Conservation (phyloP, 2,113 vertebrate species). For the Donacobius atricapilla region DNA sequence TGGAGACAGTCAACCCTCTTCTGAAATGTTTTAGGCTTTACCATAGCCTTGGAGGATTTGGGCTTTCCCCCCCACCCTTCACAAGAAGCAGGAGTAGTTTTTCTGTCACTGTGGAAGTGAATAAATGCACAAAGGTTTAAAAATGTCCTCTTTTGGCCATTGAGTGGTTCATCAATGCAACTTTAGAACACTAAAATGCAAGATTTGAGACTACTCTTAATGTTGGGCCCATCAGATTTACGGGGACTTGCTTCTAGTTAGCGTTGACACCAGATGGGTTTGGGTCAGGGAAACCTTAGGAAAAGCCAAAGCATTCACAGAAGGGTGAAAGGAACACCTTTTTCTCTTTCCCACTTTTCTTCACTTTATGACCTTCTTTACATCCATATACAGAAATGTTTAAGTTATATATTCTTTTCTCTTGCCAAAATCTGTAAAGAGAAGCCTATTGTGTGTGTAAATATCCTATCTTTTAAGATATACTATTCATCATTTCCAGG, state of each 20-base stretch:
- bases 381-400: neutral
- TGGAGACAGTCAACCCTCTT: neutral
- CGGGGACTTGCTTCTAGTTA: neutral
- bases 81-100: neutral
- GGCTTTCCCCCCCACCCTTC: rapidly evolving
- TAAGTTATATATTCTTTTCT: neutral
- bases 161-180: neutral
- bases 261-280: no score
- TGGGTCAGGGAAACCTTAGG: neutral
- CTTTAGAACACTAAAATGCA: neutral
- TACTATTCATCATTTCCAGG: constrained; percentile 67
- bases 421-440: constrained; percentile 64
- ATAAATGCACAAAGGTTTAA: neutral
- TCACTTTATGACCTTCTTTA: neutral
- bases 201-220: neutral
- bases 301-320: neutral
- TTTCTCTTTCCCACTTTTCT: neutral
- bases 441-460: constrained; percentile 57
- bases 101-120: neutral
- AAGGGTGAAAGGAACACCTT: neutral
- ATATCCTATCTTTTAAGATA: constrained; percentile 62
- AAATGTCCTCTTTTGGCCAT: neutral
- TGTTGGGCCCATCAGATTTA: neutral
- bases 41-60: neutral
- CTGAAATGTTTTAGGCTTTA: neutral